phyloP scores from a whole-genome alignment of 2,888 invertebrate genomes.

The Crossocerus cetratus region DNA sequence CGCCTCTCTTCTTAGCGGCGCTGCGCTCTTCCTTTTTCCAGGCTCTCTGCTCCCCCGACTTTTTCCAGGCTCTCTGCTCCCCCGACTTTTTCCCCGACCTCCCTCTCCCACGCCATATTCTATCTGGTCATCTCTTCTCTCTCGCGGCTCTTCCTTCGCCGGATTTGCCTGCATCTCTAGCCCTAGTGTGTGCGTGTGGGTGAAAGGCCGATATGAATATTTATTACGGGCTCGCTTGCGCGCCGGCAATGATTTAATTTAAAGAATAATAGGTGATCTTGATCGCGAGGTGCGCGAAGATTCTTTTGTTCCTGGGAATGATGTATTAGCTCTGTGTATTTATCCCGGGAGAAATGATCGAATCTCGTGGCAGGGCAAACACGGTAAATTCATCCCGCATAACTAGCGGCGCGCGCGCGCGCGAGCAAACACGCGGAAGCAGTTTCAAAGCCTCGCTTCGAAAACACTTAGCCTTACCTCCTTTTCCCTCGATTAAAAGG shows the following conservation, averaged over 20 bases:
- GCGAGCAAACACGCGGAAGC: neutral
- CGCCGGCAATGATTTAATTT: too few species aligned
- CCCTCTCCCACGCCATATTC: neutral
- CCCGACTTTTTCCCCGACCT: neutral
- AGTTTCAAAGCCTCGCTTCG: neutral
- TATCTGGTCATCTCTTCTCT: conserved; percentile 15
- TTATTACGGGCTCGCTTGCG: too few species aligned
- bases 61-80: too few species aligned
- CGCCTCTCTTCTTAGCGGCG: neutral
- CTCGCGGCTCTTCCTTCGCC: conserved; percentile 34
- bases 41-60: neutral
- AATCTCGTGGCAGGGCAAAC: too few species aligned
- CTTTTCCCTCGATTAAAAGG: neutral
- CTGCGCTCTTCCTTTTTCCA: conserved; percentile 13
- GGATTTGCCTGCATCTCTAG: conserved; percentile 18
- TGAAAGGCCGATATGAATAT: conserved; percentile 2
- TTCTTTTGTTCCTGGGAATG: too few species aligned
- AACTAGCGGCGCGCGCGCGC: neutral
- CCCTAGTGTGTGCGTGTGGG: neutral
- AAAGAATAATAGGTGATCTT: too few species aligned
- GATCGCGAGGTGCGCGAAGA: too few species aligned
- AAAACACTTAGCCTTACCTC: neutral
- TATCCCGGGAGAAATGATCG: too few species aligned
- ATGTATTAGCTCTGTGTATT: too few species aligned
- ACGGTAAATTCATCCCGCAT: conserved; percentile 1